These are phyloP conservation scores for Pandemis cinnamomeana DNA, from an alignment of 2,888 invertebrate genomes.

Conservation along the genomic window DNA sequence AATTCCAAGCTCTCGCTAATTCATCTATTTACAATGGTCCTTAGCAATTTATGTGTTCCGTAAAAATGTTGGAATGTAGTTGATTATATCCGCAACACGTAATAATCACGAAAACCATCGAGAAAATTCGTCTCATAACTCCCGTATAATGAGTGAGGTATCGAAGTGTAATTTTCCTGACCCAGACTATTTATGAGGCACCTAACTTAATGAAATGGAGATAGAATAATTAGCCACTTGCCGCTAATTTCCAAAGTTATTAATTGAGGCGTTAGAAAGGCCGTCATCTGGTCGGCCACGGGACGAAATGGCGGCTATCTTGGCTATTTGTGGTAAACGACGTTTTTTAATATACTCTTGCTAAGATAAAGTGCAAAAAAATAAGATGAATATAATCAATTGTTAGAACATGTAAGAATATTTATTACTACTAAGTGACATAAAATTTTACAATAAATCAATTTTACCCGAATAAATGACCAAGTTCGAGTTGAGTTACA, in stretches of 20 bases:
- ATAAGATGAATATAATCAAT: too few relatives aligned
- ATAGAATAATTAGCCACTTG: slow-evolving; percentile 78
- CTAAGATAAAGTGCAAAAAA: not conserved
- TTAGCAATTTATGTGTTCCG: not conserved
- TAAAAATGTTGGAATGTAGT: not conserved
- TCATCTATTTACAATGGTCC: not conserved
- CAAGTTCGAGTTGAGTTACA: too few relatives aligned
- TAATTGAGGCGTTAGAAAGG: slow-evolving; percentile 76
- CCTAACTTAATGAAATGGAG: slow-evolving; percentile 72
- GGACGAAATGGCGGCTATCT: slow-evolving; percentile 50
- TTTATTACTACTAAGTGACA: not conserved
- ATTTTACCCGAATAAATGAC: not conserved
- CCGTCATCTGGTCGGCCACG: slow-evolving; percentile 70
- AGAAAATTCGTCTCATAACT: slow-evolving; percentile 21
- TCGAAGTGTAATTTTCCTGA: slow-evolving; percentile 58
- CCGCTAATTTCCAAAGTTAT: slow-evolving; percentile 80
- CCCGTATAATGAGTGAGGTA: slow-evolving; percentile 47
- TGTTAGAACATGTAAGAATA: not conserved
- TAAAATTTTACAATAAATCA: not conserved
- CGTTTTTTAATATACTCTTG: slow-evolving; percentile 51
- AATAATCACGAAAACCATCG: not conserved
- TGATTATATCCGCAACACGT: not conserved
- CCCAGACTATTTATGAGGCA: slow-evolving; percentile 53
- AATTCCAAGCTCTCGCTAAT: too few relatives aligned
- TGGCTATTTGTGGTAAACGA: slow-evolving; percentile 45